Conservation (phyloP, 1,140 invertebrate species). For the Whitmania pigra region DNA sequence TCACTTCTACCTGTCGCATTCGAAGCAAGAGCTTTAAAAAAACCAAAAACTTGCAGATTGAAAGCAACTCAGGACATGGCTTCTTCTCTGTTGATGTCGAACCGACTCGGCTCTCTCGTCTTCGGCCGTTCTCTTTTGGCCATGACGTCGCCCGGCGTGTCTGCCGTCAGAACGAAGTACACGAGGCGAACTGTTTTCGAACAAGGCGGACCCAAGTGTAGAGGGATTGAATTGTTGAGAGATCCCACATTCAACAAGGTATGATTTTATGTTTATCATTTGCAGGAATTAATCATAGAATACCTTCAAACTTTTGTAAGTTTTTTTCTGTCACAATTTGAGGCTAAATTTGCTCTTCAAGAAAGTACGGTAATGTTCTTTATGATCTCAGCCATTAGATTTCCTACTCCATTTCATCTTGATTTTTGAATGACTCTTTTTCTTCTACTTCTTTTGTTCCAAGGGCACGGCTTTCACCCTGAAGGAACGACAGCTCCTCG, state of each 20-base stretch:
- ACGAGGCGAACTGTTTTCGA: constrained; percentile 69
- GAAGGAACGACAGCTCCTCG: constrained; percentile 17
- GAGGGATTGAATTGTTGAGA: constrained; percentile 39
- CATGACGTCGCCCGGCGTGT: not conserved
- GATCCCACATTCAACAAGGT: constrained; percentile 41
- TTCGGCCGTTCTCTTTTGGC: not conserved
- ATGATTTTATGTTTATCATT: not conserved
- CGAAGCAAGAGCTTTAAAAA: no score
- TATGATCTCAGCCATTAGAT: not conserved
- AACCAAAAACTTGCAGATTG: no score
- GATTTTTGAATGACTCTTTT: not conserved
- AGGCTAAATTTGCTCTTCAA: no score
- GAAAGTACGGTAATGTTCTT: not conserved
- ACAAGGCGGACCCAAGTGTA: constrained; percentile 47
- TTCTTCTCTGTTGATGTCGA: constrained; percentile 2
- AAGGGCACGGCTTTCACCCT: constrained; percentile 23
- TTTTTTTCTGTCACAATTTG: no score
- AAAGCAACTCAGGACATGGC: not conserved
- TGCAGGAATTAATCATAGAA: not conserved
- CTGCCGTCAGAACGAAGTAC: constrained; percentile 2
- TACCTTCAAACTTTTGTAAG: no score
- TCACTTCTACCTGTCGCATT: no score
- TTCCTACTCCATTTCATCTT: not conserved
- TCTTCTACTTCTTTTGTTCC: not conserved
- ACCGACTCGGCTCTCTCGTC: not conserved